Conservation (phyloP, 1,140 invertebrate species). For the Plutomurus gul region DNA sequence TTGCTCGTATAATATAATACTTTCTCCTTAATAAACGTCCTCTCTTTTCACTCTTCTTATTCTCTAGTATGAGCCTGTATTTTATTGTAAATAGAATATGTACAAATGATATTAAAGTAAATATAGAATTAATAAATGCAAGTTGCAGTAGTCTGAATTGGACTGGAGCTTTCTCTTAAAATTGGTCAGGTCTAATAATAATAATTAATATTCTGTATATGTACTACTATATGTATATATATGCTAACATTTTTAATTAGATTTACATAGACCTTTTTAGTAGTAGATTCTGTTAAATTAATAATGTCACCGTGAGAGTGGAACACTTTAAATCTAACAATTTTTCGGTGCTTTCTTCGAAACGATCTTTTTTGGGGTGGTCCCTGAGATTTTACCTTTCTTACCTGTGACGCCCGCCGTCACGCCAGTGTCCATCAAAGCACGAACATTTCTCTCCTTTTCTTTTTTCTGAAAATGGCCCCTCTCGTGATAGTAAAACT, state of each 20-base stretch:
- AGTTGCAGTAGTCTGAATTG: too few relatives aligned
- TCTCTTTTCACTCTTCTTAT: too few relatives aligned
- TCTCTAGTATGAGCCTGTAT: too few relatives aligned
- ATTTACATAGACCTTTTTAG: not conserved
- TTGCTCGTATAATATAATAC: too few relatives aligned
- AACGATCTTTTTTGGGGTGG: not conserved
- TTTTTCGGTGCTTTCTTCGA: conserved; percentile 1
- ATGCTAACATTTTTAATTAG: not conserved
- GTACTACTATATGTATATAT: not conserved
- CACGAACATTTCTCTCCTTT: not conserved
- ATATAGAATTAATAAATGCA: too few relatives aligned
- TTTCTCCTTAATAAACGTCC: too few relatives aligned
- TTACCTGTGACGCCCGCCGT: not conserved
- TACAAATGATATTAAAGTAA: too few relatives aligned
- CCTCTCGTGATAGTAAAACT: conserved; percentile 44
- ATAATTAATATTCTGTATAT: not conserved
- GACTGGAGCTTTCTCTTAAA: too few relatives aligned
- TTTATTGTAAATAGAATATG: too few relatives aligned
- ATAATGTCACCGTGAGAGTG: too few relatives aligned
- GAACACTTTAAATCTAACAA: not conserved
- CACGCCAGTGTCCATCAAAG: not conserved
- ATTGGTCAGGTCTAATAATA: too few relatives aligned
- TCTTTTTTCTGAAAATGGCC: conserved; percentile 41
- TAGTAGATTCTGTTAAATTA: not conserved
- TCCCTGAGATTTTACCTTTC: not conserved